Evolutionary conservation across 2,797 vertebrate species (phyloP).

Genomic region (Cuculus canorus): DNA sequence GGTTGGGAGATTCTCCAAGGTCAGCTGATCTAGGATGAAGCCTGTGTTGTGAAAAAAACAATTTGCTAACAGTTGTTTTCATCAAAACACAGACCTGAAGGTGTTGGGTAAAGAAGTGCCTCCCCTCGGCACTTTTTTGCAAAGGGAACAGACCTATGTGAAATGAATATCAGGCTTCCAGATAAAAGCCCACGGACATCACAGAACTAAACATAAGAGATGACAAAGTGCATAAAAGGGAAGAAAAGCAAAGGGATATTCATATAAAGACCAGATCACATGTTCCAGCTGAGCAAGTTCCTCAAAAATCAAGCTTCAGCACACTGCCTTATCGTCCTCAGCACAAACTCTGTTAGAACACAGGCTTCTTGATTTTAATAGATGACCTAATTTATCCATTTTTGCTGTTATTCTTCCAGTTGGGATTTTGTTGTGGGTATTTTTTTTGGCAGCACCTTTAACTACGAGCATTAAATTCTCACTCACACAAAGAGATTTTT

Average conservation of each 20-base stretch:
- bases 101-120: neutral
- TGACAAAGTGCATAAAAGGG: neutral
- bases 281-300: neutral
- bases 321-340: neutral
- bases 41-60: neutral
- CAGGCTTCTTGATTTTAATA: neutral
- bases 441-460: neutral
- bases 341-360: rapidly evolving
- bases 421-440: neutral
- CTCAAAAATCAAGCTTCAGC: neutral
- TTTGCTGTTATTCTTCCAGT: neutral
- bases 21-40: neutral
- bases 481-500: neutral
- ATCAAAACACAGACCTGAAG: neutral
- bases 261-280: neutral
- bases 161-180: neutral
- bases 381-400: neutral
- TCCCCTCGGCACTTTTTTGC: neutral
- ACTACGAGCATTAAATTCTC: neutral
- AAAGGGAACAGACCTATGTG: neutral
- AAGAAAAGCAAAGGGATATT: neutral
- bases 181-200: neutral
- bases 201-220: neutral
- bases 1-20: neutral
- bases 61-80: neutral